Evolutionary conservation across 1,140 invertebrate species (phyloP), one percentile per base, ranked within the genome.

Genomic region (Scaptomyza montana): DNA sequence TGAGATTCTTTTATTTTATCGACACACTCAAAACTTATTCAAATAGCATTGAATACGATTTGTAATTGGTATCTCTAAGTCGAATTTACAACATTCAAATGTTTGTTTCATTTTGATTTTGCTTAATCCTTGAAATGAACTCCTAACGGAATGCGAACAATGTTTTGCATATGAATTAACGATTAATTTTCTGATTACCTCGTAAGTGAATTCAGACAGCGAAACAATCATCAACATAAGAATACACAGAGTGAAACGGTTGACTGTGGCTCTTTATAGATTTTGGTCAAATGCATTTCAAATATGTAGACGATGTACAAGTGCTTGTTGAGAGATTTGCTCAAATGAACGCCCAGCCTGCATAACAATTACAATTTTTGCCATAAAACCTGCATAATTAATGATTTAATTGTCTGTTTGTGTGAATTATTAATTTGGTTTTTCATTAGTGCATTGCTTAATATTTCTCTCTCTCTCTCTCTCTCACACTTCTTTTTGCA

Each of bases 401-500:
- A 33, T 33, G 33, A 60, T 39, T 39, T 33, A n/a, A 62, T 39
- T 62, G 19, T 50, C 7, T 33, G 30, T 50, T 39, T 9, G 46
- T 47, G 10, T 50, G n/a, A 36, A 50, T 46, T 21, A 50, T 39
- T 62, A 50, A 41, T 53, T 63, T 43, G 12, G 10, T 53, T 51
- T 7, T 45, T 16, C 6, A 45, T 43, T 46, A 5, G 21, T 28
- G 33, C 10, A 33, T n/a, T 45, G 1, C 5, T 66, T 33, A 33
- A 7, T 33, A 10, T 53, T 5, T 36, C 28, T 55, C 16, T 10
- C 2, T 12, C 10, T 69, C 39, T 36, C 0, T 55, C 16, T 10
- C 2, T 12, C 10, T 69, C 39, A n/a, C n/a, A n/a, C n/a, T n/a
- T 36, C 0, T 21, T 28, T 59, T 8, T 46, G 33, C 8, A 99